These are phyloP conservation scores for Pangasius krempfi DNA, from an alignment of 2,797 vertebrate genomes.

Conservation along the genomic window DNA sequence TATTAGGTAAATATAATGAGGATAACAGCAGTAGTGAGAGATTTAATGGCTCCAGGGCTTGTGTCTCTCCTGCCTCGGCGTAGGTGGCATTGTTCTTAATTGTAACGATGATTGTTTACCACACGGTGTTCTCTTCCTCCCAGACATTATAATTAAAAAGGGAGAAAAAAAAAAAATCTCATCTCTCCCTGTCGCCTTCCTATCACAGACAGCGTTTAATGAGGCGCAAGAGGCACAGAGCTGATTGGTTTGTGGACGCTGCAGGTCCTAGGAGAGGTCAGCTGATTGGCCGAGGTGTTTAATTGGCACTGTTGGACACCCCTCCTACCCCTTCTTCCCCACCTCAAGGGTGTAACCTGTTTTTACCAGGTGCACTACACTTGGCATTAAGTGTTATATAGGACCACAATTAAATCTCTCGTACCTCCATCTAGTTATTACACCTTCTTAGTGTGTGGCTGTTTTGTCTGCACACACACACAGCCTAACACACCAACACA, in stretches of 20 bases:
- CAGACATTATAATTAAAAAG: constrained; percentile 83
- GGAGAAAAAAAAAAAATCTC: constrained; percentile 63
- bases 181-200: constrained; percentile 68
- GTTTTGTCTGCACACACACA: constrained; percentile 44
- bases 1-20: constrained; percentile 52
- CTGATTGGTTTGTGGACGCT: constrained; percentile 64
- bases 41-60: constrained; percentile 47
- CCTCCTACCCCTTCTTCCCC: neutral
- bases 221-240: constrained; percentile 66
- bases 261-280: constrained; percentile 70
- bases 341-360: constrained; percentile 70
- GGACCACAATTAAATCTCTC: constrained; percentile 75
- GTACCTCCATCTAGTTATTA: constrained; percentile 67
- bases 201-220: constrained; percentile 73
- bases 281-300: constrained; percentile 74
- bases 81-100: constrained; percentile 69
- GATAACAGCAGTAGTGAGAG: constrained; percentile 25
- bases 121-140: constrained; percentile 69
- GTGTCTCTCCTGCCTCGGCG: constrained; percentile 52
- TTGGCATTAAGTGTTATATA: constrained; percentile 69
- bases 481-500: constrained; percentile 37
- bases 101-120: constrained; percentile 80
- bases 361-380: constrained; percentile 74
- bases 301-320: constrained; percentile 71
- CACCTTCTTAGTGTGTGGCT: constrained; percentile 62